Base-by-base conservation (phyloP, 2,888 invertebrate species). In the Pterostichus niger region DNA sequence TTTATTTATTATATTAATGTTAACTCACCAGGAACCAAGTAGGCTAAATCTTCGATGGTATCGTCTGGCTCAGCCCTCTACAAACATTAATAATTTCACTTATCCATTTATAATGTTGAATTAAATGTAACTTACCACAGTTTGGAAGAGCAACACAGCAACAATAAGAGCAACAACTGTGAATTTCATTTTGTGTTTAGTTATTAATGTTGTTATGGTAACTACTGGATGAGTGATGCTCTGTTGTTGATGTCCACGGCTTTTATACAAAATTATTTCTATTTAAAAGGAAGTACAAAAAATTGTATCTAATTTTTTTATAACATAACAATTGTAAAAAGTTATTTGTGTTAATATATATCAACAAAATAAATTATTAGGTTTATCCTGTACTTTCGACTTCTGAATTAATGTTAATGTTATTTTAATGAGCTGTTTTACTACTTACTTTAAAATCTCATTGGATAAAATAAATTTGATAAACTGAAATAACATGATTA, bases 1-100 rank as follows among this genome's bases (percentile, higher is more conserved):
- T 24, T 24, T n/a, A 49, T 24, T n/a, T n/a, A n/a, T n/a, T n/a
- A n/a, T n/a, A n/a, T n/a, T n/a, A n/a, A n/a, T 52, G 52, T 6
- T 11, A 13, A 52, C 35, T 64, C 13, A 64, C 64, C 64, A 11
- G 64, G 64, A 0, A 13, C 64, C n/a, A 64, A 64, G 35, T 35
- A 64, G 13, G 64, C 64, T 6, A 64, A n/a, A 17, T 44, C 68
- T 17, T 44, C 68, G 3, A 44, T 15, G 0, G 44, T 71, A 10
- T 71, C 68, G 7, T 71, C 68, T 10, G 68, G 15, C 10, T 71
- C 68, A 71, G 46, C 44, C 40, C 15, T 71, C 68, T 71, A 10
- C n/a, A 56, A 71, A 15, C 1, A 71, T n/a, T 7, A 24, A 24
- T 17, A 24, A 59, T 10, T 17, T 24, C 33, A 64, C 11, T 49